Base-by-base conservation (phyloP, 2,797 vertebrate genomes). In the Acanthornis magna region DNA sequence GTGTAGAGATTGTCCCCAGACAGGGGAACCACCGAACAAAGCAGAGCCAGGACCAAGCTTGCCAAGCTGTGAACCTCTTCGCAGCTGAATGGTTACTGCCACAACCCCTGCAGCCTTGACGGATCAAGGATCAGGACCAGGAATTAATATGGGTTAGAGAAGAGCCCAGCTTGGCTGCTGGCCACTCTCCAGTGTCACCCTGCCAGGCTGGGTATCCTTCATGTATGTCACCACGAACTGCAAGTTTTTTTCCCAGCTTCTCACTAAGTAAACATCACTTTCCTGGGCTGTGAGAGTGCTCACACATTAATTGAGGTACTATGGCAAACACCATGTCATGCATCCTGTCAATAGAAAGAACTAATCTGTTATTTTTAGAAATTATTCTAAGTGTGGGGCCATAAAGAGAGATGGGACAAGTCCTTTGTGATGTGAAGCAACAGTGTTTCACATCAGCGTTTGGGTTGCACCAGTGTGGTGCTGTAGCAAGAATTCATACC, bases 1-100 rank as follows among this genome's bases (percentile, higher is more conserved):
- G 13, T 45, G 6, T 1, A 1, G 7, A 74, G 21, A 42, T 25
- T 25, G 7, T 26, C 13, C 10, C 17, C 2, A 9, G 13, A 42
- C 0, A 4, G 27, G 10, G 7, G 5, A 63, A 30, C 7, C 21
- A 32, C 5, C 0, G 0, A 42, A 34, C 3, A 13, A 62, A 75
- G 48, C n/a, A 79, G 40, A 71, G 5, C 16, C 11, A n/a, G 36
- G 16, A 54, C 29, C 1, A 3, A 34, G 13, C 36, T 34, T n/a
- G 16, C 3, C 3, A 4, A 34, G 23, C 7, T 1, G 0, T 34
- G n/a, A 23, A 29, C 16, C 11, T 54, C 17, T 7, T 3, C 21
- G 11, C 1, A 11, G 9, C 8, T 27, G 27, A 26, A 70, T 1
- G 9, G 30, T 23, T 18, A 7, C 12, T 43, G 21, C 27, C 47